phyloP scores from a whole-genome alignment of 2,797 vertebrate species.

The Arremon aurantiirostris region DNA sequence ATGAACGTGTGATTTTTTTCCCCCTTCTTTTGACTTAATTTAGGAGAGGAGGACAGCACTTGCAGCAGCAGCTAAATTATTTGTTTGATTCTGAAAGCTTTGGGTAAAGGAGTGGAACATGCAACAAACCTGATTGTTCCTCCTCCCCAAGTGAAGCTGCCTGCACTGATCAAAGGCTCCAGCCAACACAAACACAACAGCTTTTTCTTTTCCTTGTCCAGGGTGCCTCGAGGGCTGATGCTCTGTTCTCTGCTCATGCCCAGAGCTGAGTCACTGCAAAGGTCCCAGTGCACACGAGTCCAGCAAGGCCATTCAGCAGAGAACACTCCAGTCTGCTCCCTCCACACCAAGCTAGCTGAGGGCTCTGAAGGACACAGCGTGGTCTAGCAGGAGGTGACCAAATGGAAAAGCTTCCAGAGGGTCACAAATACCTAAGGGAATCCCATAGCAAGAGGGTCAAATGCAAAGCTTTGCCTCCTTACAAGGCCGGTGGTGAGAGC shows the following conservation, averaged over 20 bases:
- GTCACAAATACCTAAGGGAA: not conserved
- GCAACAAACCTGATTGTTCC: not conserved
- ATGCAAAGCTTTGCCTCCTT: not conserved
- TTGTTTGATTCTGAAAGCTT: not conserved
- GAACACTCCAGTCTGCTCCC: not conserved
- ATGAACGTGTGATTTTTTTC: not conserved
- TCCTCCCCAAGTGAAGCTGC: not conserved
- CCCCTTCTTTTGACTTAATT: not conserved
- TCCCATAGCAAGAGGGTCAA: fast-evolving
- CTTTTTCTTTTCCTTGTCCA: not conserved
- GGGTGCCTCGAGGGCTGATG: not conserved
- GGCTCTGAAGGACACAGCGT: not conserved
- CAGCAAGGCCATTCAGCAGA: not conserved
- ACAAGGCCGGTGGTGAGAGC: not conserved
- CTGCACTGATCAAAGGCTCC: not conserved
- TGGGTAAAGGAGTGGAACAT: not conserved
- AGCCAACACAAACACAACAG: not conserved
- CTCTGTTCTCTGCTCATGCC: not conserved
- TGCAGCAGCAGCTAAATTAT: not conserved
- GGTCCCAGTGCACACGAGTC: not conserved
- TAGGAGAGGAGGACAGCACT: not conserved
- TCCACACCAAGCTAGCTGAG: fast-evolving
- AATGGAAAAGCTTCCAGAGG: not conserved
- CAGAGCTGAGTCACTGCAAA: not conserved
- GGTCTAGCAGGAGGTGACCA: not conserved